A percentile compares a stretch with the other conserved stretches of the same genome.
phyloP scores from a whole-genome alignment of 2,113 vertebrate genomes.

The Myodes glareolus region DNA sequence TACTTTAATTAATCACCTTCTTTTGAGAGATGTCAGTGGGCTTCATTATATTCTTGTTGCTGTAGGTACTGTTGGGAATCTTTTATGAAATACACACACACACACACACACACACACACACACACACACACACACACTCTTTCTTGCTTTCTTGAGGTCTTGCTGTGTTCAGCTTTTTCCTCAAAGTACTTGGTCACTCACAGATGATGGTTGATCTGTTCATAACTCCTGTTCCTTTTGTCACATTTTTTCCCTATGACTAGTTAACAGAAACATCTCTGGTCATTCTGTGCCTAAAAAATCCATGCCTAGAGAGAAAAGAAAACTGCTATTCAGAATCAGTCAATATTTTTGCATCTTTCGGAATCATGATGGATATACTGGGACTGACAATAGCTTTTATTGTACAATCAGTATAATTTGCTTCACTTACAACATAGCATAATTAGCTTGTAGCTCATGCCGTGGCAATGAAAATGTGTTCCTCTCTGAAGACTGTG shows the following conservation, averaged over 20 bases:
- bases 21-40: slow-evolving; percentile 77
- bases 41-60: slow-evolving; percentile 72
- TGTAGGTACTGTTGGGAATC: slow-evolving; percentile 59
- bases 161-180: background rate
- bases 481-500: slow-evolving; percentile 52
- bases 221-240: background rate
- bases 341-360: slow-evolving; percentile 79
- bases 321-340: slow-evolving; percentile 70
- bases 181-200: background rate
- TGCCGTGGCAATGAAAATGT: background rate
- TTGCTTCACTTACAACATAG: slow-evolving; percentile 75
- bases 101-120: background rate
- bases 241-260: background rate
- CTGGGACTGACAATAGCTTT: slow-evolving; percentile 69
- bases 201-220: too few relatives aligned
- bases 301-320: slow-evolving; percentile 66
- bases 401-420: slow-evolving; percentile 78
- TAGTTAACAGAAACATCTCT: slow-evolving; percentile 56
- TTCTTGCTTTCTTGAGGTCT: background rate
- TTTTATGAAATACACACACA: slow-evolving; percentile 4
- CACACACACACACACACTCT: background rate
- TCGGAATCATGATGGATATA: slow-evolving; percentile 72
- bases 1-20: slow-evolving; percentile 83
- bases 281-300: slow-evolving; percentile 15
- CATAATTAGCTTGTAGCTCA: slow-evolving; percentile 73